Evolutionary conservation across 2,888 invertebrate species (phyloP), one percentile per base, ranked within the genome.

Genomic region (Tipula helvola): DNA sequence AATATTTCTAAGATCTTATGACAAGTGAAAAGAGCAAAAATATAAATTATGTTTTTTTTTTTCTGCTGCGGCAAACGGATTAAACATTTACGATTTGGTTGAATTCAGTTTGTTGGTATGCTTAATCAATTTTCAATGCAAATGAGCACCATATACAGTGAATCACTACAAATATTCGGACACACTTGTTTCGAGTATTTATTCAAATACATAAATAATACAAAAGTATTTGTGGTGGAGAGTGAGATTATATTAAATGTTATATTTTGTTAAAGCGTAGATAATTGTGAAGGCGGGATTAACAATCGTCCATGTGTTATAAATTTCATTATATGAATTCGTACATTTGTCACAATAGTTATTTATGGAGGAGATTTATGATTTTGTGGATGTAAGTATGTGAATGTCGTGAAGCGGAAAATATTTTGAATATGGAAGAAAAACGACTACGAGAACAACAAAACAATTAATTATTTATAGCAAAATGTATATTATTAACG

Each of bases 351-450:
- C 71, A 71, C 71, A 71, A 18, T 71, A 71, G 18, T 28, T 71
- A 71, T 71, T 71, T 71, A 71, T 71, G 71, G 71, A 71, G 71
- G 71, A 71, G 71, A 71, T 71, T 71, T 71, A 71, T 71, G 71
- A 57, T 57, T 71, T 71, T 71, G 13, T 2, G 28, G 1, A 1
- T 28, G 28, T 28, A 28, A 28, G 28, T 28, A 28, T 28, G 28
- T 28, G 44, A 0, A 13, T 13, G 52, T n/a, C n/a, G 18, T 28
- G 28, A 71, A 28, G 28, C 71, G 10, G 28, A 71, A 71, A 71
- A 28, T 52, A 44, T 44, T 12, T 44, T 10, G 5, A n/a, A 52
- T 57, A 57, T 57, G 52, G 52, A 16, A 18, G 52, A 16, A 57
- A 57, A 57, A 16, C 52, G 16, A 57, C n/a, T 16, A 16, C 16